phyloP scores from a whole-genome alignment of 92 coral and sea anemone genomes.

The Paragorgia papillata region DNA sequence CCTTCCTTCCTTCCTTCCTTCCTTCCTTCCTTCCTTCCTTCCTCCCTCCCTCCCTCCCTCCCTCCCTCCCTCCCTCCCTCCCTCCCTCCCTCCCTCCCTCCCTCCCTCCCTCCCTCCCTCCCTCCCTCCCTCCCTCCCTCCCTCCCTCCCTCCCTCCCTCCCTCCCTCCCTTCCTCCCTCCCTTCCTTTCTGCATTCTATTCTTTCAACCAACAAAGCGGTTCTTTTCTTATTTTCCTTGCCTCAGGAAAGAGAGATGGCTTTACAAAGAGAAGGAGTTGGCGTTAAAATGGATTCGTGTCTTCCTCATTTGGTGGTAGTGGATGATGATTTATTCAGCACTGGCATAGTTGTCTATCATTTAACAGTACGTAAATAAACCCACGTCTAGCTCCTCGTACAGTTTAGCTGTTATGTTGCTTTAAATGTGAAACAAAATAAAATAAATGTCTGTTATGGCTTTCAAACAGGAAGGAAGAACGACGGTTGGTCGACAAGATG shows the following conservation, averaged over 20 bases:
- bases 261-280: conserved; percentile 91
- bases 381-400: background rate
- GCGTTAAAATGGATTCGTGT: conserved; percentile 97
- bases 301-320: conserved; percentile 95
- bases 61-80: background rate
- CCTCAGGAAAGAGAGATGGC: conserved; percentile 94
- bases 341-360: conserved; percentile 96
- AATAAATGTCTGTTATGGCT: background rate
- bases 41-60: background rate
- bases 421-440: background rate
- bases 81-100: background rate
- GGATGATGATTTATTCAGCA: conserved; percentile 91
- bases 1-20: background rate
- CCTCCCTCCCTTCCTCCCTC: background rate
- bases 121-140: background rate
- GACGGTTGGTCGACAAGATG: conserved; percentile 81
- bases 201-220: background rate
- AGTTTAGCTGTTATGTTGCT: background rate
- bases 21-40: background rate
- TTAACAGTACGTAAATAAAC: conserved; percentile 69
- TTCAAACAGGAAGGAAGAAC: conserved; percentile 84
- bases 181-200: background rate
- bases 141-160: background rate
- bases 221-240: background rate
- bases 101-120: background rate